These are phyloP conservation scores for Enteromius unitaeniatus DNA, from an alignment of 2,797 vertebrate genomes.

Conservation along the genomic window DNA sequence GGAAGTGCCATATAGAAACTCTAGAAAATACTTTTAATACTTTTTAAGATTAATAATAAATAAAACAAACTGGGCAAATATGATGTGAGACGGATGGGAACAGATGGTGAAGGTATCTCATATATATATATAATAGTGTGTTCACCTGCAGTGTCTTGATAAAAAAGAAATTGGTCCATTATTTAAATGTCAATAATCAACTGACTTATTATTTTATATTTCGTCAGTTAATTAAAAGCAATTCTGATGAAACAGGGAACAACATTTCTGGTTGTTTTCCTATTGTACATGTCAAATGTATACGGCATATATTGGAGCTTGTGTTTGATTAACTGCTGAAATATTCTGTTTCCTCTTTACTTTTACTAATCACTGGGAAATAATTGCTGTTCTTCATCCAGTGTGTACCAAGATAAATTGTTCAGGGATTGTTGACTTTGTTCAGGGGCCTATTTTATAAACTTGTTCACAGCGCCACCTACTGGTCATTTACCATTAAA, in stretches of 20 bases:
- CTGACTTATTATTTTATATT: not conserved
- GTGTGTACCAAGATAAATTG: not conserved
- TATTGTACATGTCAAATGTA: not conserved
- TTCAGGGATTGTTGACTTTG: not conserved
- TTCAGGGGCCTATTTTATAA: not conserved
- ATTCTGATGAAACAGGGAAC: not conserved
- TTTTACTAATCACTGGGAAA: not conserved
- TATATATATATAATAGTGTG: no score
- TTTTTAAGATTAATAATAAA: slow-evolving; percentile 40
- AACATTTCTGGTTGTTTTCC: not conserved
- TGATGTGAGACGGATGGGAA: slow-evolving; percentile 15
- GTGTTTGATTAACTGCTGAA: not conserved
- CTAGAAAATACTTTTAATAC: slow-evolving; percentile 12
- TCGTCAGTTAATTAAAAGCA: not conserved
- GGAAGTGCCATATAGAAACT: slow-evolving; percentile 61
- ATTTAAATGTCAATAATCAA: not conserved
- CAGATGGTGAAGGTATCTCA: not conserved
- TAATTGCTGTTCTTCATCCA: not conserved
- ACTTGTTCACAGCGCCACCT: slow-evolving; percentile 24
- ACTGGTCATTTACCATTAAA: not conserved
- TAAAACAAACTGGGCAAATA: slow-evolving; percentile 45
- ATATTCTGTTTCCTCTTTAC: not conserved
- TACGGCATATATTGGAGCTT: not conserved
- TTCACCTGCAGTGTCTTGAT: not conserved
- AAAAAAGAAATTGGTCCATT: no score